Evolutionary conservation across 2,888 invertebrate genomes (phyloP).

Genomic region (Phyllotreta striolata): DNA sequence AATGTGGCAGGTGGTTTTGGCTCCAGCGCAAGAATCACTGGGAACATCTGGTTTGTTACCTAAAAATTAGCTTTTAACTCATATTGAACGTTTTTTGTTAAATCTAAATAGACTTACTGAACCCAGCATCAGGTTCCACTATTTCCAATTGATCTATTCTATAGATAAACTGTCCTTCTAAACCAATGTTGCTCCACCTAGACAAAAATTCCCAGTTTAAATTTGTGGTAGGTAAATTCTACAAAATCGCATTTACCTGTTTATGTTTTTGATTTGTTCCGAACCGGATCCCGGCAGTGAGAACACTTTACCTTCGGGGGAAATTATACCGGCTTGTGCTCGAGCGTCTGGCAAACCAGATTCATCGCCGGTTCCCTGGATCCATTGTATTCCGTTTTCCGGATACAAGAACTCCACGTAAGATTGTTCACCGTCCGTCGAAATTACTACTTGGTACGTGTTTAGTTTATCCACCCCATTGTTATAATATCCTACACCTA

Average conservation of each 20-base stretch:
- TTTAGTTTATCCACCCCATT: slow-evolving; percentile 77
- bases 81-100: neutral
- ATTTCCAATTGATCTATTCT: slow-evolving; percentile 81
- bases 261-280: slow-evolving; percentile 82
- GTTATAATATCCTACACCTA: slow-evolving; percentile 80
- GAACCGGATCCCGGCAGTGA: slow-evolving; percentile 88
- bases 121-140: slow-evolving; percentile 69
- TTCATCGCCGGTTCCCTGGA: slow-evolving; percentile 80
- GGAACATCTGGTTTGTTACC: slow-evolving; percentile 26
- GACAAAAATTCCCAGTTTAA: slow-evolving; percentile 46
- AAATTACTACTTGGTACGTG: slow-evolving; percentile 84
- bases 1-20: slow-evolving; percentile 78
- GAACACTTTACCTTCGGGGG: slow-evolving; percentile 80
- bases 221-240: neutral
- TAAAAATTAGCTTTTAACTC: slow-evolving; percentile 8
- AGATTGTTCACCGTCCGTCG: slow-evolving; percentile 79
- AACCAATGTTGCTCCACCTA: slow-evolving; percentile 87
- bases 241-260: slow-evolving; percentile 67
- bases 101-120: slow-evolving; percentile 30
- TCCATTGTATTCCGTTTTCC: slow-evolving; percentile 90
- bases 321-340: slow-evolving; percentile 92
- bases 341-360: slow-evolving; percentile 85
- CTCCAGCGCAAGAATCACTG: slow-evolving; percentile 62
- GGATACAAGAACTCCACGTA: slow-evolving; percentile 90
- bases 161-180: slow-evolving; percentile 88